Evolutionary conservation across 2,113 vertebrate genomes (phyloP).

Genomic region (Paramisgurnus dabryanus): DNA sequence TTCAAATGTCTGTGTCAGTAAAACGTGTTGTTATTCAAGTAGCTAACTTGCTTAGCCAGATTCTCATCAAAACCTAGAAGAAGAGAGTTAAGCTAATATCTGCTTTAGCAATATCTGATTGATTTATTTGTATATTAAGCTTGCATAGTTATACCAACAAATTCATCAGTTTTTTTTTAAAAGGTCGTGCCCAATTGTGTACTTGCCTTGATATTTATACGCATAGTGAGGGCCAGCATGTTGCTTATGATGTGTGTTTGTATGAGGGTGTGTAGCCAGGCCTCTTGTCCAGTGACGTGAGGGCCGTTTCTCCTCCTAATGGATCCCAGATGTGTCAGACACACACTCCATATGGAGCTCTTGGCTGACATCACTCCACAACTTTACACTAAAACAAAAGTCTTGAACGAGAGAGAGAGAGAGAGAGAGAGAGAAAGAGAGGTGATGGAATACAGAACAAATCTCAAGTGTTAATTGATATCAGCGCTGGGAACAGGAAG

Average conservation of each 20-base stretch:
- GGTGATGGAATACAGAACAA: background rate
- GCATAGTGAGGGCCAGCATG: background rate
- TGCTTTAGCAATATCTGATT: too few species aligned
- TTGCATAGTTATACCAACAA: too few species aligned
- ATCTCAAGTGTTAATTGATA: background rate
- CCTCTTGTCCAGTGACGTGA: conserved; percentile 17
- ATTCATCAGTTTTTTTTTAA: too few species aligned
- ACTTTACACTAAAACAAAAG: background rate
- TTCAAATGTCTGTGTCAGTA: too few species aligned
- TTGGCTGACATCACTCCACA: conserved; percentile 25
- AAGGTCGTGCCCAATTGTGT: too few species aligned
- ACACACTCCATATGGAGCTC: background rate
- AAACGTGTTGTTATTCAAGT: too few species aligned
- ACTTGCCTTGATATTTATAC: too few species aligned
- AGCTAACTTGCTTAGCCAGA: too few species aligned
- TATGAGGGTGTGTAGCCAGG: background rate
- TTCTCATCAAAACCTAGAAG: too few species aligned
- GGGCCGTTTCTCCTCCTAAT: background rate
- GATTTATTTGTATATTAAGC: too few species aligned
- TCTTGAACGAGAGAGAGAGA: background rate
- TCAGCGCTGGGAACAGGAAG: background rate
- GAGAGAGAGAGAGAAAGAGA: background rate
- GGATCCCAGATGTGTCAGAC: conserved; percentile 9
- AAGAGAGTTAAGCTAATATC: too few species aligned
- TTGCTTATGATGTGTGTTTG: background rate